Evolutionary conservation across 2,888 invertebrate species (phyloP), one percentile per base, ranked within the genome.

Genomic region (Cephus pulcher): DNA sequence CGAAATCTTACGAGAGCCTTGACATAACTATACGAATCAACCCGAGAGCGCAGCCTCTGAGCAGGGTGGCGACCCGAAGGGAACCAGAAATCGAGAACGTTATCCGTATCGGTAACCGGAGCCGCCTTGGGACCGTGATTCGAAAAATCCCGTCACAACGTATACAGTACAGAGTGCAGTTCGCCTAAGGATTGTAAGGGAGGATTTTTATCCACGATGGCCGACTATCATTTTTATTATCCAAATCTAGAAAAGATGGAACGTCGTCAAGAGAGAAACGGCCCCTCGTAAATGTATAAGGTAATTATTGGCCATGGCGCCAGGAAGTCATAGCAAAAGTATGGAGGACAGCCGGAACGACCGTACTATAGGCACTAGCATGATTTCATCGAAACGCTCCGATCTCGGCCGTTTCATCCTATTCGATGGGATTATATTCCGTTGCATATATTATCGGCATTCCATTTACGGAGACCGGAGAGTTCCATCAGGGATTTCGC

Each of bases 241-340:
- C 23, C 6, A 56, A 23, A 56, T 56, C 56, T 23, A 56, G 56
- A 23, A 56, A 23, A 86, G 84, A 82, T 79, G 80, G 80, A 77
- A 76, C 80, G 79, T 79, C 83, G 83, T 86, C 87, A 86, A 86
- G 87, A 85, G 86, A 83, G 85, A 86, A 87, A 86, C 84, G 86
- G 81, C 82, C 79, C 82, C 76, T 40, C 83, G 86, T 88, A 86
- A 88, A 87, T 84, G 87, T 86, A 85, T 87, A 87, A 87, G 87
- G 88, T 87, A 88, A 88, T 88, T 88, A 88, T 84, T 56, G 23
- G 56, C 56, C 23, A 56, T 56, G 56, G 56, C 56, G 56, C 56
- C 56, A 56, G 56, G 56, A 56, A 56, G 56, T 56, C 56, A 56
- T 56, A 23, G 23, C 56, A 23, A 56, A 56, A 56, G 23, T 15